Base-by-base conservation (phyloP, 2,888 invertebrate species). In the Creontiades dilutus region DNA sequence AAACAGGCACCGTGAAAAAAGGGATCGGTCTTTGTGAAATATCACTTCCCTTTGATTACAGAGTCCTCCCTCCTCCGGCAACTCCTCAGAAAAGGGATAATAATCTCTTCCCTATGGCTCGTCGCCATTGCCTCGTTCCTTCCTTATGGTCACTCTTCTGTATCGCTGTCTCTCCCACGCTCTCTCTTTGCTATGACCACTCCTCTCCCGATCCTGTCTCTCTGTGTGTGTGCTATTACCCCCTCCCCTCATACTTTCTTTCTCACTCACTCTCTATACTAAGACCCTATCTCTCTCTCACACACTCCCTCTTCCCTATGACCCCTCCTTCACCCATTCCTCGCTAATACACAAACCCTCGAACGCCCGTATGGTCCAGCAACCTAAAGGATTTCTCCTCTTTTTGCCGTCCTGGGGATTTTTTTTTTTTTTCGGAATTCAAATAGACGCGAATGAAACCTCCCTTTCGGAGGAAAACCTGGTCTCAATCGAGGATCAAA, bases 31-130 rank as follows among this genome's bases (percentile, higher is more conserved):
- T 81, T 47, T 47, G 80, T 81, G 80, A 81, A 81, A 81, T 81
- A 81, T 81, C 80, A 81, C 80, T 81, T 81, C 80, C 19, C 47
- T 47, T 28, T 81, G 80, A 81, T 81, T 81, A 81, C 80, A 13
- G 19, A 81, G 80, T 81, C 80, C 47, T n/a, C 80, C 27, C 46
- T 47, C 80, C 19, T n/a, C n/a, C 5, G n/a, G 7, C n/a, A n/a
- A 16, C 19, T 19, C 11, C 46, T 14, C 80, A 14, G 80, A 47
- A 9, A 28, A 47, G n/a, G 46, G 14, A 37, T 28, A 37, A 37
- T 16, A 37, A 37, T 37, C 37, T 37, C 37, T 37, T 37, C 37
- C 37, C 37, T 37, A 37, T 37, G 37, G 37, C 37, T 37, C 37
- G 3, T 37, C 7, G 37, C 37, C 37, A 37, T 37, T 37, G 37